Evolutionary conservation across 2,888 invertebrate genomes (phyloP), one percentile per base, ranked within the genome.

Genomic region (Brachycybe producta): DNA sequence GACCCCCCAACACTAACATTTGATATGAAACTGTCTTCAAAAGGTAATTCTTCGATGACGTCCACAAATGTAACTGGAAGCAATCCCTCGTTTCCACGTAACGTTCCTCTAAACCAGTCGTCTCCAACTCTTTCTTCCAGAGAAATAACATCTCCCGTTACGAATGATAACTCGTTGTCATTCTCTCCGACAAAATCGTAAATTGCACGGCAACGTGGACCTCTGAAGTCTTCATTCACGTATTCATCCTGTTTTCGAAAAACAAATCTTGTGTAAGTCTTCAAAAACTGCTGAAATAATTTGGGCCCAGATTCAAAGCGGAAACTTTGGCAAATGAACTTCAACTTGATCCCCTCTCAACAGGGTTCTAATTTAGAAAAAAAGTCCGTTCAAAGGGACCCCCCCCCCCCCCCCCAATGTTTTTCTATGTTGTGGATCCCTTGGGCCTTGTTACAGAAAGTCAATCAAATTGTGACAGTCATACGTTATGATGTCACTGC

Each of bases 61-160:
- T 49, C n/a, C 53, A 84, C 79, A 66, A 81, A 84, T 70, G 80
- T 82, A 26, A 76, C 72, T 49, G 86, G 85, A 68, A 86, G 85
- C 64, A 84, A 83, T 56, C 85, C 86, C 62, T 69, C 75, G 55
- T 69, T 67, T 28, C 77, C 78, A 52, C 75, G 72, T 57, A 75
- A 76, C 64, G 80, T 79, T 15, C 85, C 85, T 61, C 75, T 81
- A 52, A 82, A 74, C 86, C 86, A 86, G 59, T 84, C 81, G 45
- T 79, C 74, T 60, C 80, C 81, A 58, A 84, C 73, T 68, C 76
- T 77, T 57, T 77, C 75, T 36, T 78, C 69, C 49, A 85, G 75
- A 44, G 67, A 73, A 43, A 86, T 75, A 54, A 72, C 65, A 58
- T 76, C 74, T 52, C 76, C 75, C 64, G 76, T 77, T 63, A 70